phyloP scores from a whole-genome alignment of 35 echinoderm and acorn worm species.

The Apostichopus parvimensis region DNA sequence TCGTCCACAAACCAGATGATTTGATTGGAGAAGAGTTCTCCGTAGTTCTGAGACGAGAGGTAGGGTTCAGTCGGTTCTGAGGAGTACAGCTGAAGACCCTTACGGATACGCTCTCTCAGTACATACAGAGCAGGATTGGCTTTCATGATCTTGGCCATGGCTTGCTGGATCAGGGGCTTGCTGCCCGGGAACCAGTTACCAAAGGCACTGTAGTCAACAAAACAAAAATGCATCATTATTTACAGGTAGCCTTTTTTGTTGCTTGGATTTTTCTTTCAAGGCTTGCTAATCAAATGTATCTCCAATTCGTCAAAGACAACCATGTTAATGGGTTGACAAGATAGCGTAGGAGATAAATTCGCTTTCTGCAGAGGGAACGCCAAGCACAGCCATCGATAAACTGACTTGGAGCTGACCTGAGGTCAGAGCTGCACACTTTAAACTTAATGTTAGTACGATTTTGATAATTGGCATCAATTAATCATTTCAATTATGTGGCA shows the following conservation, averaged over 20 bases:
- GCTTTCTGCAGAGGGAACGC: constrained; percentile 54
- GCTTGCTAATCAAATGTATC: neutral
- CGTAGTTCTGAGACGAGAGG: constrained; percentile 99
- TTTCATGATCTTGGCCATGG: constrained; percentile 99
- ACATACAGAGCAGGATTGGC: constrained; percentile 94
- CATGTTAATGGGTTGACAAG: constrained; percentile 19
- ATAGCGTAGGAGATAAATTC: constrained; percentile 30
- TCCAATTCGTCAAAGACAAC: constrained; percentile 47
- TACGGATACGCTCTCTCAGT: constrained; percentile 91
- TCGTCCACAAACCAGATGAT: constrained; percentile 99
- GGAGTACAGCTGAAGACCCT: constrained; percentile 97
- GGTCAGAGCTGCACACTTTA: constrained; percentile 47
- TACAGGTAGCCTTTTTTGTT: too few species aligned
- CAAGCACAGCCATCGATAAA: constrained; percentile 33
- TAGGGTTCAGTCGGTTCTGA: constrained; percentile 96
- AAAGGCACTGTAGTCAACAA: constrained; percentile 78
- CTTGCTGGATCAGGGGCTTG: constrained; percentile 97
- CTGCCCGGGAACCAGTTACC: constrained; percentile 98
- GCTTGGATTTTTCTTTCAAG: too few species aligned
- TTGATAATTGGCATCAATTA: too few species aligned
- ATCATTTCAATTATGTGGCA: too few species aligned
- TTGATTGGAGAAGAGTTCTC: constrained; percentile 99
- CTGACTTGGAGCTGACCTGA: constrained; percentile 55
- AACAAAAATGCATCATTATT: too few species aligned
- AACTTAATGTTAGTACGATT: too few species aligned